These are phyloP conservation scores for Sycophila texana DNA, from an alignment of 2,888 invertebrate genomes.

Conservation along the genomic window DNA sequence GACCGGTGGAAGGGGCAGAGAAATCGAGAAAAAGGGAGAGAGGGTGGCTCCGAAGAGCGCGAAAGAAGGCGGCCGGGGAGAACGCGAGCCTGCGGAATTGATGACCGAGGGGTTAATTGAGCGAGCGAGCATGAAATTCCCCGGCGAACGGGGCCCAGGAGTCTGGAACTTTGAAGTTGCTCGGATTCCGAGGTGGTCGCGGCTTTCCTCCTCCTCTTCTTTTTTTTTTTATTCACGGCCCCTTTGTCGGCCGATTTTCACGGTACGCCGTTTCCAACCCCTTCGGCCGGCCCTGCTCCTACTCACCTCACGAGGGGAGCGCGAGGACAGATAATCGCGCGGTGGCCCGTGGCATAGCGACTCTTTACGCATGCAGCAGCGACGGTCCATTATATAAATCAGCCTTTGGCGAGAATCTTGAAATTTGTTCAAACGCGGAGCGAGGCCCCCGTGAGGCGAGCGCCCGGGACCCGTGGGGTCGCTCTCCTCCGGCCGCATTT, in stretches of 20 bases:
- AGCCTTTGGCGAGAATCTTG: constrained; percentile 35
- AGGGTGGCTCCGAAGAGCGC: constrained; percentile 15
- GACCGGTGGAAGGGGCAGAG: constrained; percentile 10
- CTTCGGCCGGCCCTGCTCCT: not conserved
- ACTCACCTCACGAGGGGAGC: not conserved
- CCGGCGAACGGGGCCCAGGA: constrained; percentile 3
- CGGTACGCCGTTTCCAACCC: constrained; percentile 39
- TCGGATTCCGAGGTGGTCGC: constrained; percentile 20
- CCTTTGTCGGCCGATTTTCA: constrained; percentile 30
- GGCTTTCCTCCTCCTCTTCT: not conserved
- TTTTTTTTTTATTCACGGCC: not conserved
- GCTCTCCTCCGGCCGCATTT: constrained; percentile 63
- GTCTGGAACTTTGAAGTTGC: constrained; percentile 42
- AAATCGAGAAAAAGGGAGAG: constrained; percentile 37
- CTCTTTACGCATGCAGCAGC: not conserved
- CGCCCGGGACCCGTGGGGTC: constrained; percentile 15
- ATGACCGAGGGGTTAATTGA: constrained; percentile 60
- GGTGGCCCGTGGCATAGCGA: not conserved
- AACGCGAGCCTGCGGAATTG: constrained; percentile 50
- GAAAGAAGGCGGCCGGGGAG: constrained; percentile 34
- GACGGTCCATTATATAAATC: constrained; percentile 42
- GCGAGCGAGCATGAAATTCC: constrained; percentile 54
- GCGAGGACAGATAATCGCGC: not conserved
- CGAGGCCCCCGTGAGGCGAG: not conserved
- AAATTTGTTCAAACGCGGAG: constrained; percentile 34